These are phyloP conservation scores for Cyanistes caeruleus DNA, from an alignment of 2,113 vertebrate species.

Conservation along the genomic window DNA sequence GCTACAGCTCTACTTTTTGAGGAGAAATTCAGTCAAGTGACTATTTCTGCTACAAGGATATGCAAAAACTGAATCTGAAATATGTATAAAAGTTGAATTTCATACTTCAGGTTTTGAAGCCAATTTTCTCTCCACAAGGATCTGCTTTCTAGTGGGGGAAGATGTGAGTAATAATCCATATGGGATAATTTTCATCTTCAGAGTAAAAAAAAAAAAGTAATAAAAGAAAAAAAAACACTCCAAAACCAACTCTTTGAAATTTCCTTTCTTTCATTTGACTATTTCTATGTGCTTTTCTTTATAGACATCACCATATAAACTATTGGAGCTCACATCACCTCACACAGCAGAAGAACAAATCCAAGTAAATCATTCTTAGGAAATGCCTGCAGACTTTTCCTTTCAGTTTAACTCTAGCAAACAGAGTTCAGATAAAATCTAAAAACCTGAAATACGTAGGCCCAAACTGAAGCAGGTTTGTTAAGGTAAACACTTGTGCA, in stretches of 20 bases:
- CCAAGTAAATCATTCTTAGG: neutral
- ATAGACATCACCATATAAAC: neutral
- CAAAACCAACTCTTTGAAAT: neutral
- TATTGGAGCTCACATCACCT: neutral
- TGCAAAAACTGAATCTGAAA: conserved; percentile 17
- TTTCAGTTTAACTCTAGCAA: neutral
- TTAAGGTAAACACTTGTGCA: neutral
- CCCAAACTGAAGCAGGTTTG: neutral
- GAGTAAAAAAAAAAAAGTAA: neutral
- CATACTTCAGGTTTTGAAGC: conserved; percentile 10
- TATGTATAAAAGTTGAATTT: conserved; percentile 5
- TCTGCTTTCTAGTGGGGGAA: neutral
- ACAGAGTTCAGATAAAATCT: neutral
- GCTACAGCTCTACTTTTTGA: neutral
- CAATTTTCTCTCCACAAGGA: conserved; percentile 36
- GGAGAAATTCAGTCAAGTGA: conserved; percentile 2
- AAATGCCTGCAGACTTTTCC: neutral
- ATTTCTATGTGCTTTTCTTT: neutral
- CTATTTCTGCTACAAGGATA: conserved; percentile 11
- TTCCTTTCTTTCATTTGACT: neutral
- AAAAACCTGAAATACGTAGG: neutral
- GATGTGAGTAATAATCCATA: conserved; percentile 40
- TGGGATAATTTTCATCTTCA: conserved; percentile 25
- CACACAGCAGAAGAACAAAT: neutral
- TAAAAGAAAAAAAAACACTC: neutral